A percentile compares a stretch with the other conserved stretches of the same genome.
Conservation (phyloP, 1,140 invertebrate genomes). For the Drosophila chauvacae region DNA sequence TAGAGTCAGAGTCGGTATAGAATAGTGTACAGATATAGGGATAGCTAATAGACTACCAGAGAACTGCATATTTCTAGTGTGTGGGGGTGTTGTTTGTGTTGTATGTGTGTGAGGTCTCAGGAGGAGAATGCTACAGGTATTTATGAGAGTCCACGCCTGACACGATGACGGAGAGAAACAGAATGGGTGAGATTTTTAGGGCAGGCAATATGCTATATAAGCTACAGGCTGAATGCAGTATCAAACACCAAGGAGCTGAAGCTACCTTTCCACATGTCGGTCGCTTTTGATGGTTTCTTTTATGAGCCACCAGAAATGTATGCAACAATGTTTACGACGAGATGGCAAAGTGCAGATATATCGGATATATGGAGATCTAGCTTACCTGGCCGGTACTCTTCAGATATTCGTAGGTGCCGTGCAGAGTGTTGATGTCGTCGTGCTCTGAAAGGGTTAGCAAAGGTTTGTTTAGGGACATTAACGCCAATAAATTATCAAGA, state of each 20-base stretch:
- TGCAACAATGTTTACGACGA: conserved; percentile 66
- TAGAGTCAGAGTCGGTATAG: conserved; percentile 23
- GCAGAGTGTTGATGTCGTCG: conserved; percentile 79
- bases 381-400: conserved; percentile 84
- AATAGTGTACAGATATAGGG: conserved; percentile 19
- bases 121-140: conserved; percentile 33
- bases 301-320: conserved; percentile 64
- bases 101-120: conserved; percentile 40
- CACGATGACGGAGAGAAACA: conserved; percentile 36
- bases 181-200: conserved; percentile 25
- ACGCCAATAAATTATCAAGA: neutral
- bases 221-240: conserved; percentile 48
- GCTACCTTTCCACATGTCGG: conserved; percentile 34
- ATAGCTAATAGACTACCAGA: conserved; percentile 46
- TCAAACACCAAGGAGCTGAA: conserved; percentile 76
- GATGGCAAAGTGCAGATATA: conserved; percentile 37
- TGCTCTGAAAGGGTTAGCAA: conserved; percentile 62
- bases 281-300: conserved; percentile 43
- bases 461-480: neutral
- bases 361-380: conserved; percentile 21
- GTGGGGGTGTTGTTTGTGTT: conserved; percentile 54
- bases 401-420: conserved; percentile 81
- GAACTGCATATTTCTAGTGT: conserved; percentile 33
- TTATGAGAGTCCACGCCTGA: conserved; percentile 26
- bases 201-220: conserved; percentile 35